Percentiles rank a stretch among this genome's conserved stretches.
Evolutionary conservation across 2,797 vertebrate genomes (phyloP).

Genomic region (Siniperca undulata): DNA sequence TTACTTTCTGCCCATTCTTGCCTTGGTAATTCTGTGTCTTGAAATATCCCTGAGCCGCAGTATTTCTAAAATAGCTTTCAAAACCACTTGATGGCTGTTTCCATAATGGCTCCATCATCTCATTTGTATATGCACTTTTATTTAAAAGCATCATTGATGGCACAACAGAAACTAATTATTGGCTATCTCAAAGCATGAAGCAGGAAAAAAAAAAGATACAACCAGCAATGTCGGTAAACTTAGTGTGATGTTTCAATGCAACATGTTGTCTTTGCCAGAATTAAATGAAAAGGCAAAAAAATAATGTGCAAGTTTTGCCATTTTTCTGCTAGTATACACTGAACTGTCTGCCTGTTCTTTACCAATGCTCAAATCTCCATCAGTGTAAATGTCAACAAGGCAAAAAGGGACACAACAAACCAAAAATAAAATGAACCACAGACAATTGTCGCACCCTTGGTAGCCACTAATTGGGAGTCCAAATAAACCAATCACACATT

Average conservation of each 20-base stretch:
- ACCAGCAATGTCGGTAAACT: conserved; percentile 16
- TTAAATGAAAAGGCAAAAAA: conserved; percentile 33
- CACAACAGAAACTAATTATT: conserved; percentile 55
- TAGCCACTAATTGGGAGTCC: conserved; percentile 46
- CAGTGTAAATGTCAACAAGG: conserved; percentile 51
- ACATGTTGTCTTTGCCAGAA: conserved; percentile 18
- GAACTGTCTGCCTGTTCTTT: conserved; percentile 25
- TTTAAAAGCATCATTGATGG: conserved; percentile 50
- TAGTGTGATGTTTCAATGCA: conserved; percentile 20
- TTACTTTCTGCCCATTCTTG: conserved; percentile 65
- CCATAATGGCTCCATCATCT: conserved; percentile 72
- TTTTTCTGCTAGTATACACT: conserved; percentile 26
- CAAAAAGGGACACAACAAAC: conserved; percentile 51
- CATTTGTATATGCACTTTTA: conserved; percentile 57
- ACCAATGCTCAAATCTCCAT: conserved; percentile 31
- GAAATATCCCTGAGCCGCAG: conserved; percentile 69
- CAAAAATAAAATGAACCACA: conserved; percentile 14
- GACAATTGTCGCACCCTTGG: conserved; percentile 32
- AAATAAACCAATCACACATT: conserved; percentile 53
- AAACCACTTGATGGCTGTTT: conserved; percentile 66
- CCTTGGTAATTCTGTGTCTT: conserved; percentile 64
- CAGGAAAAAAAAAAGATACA: conserved; percentile 12
- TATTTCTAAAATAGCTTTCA: conserved; percentile 62
- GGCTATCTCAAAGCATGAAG: conserved; percentile 37
- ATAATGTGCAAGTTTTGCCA: conserved; percentile 28